phyloP scores from a whole-genome alignment of 2,113 vertebrate species.

The Mormyrus lacerda region DNA sequence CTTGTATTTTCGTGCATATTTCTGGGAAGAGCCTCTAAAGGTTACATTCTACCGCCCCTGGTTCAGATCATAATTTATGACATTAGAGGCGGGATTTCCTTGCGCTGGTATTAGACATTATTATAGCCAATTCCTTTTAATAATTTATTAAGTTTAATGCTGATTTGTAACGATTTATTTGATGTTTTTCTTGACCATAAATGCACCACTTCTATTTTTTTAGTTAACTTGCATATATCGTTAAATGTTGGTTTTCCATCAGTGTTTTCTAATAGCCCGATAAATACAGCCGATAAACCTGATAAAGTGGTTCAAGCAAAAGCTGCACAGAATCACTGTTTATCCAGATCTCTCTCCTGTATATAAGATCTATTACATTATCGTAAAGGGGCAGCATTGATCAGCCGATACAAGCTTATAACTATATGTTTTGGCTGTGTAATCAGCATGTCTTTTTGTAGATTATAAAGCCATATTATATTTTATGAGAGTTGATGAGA shows the following conservation, averaged over 20 bases:
- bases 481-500: background rate
- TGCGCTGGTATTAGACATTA: background rate
- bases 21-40: background rate
- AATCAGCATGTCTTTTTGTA: background rate
- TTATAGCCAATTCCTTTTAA: background rate
- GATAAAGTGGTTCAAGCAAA: background rate
- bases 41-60: background rate
- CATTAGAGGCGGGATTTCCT: background rate
- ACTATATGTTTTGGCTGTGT: background rate
- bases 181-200: background rate
- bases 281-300: background rate
- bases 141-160: background rate
- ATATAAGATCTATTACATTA: background rate
- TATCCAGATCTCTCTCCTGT: background rate
- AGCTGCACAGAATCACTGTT: background rate
- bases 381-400: background rate
- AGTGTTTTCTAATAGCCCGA: background rate
- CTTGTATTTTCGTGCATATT: background rate
- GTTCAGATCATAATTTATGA: background rate
- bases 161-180: background rate
- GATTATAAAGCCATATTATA: background rate
- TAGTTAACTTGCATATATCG: background rate
- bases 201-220: background rate
- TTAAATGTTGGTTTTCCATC: background rate
- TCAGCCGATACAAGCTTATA: background rate